Evolutionary conservation across 1,140 invertebrate species (phyloP).

Genomic region (Hypsibius dujardini): DNA sequence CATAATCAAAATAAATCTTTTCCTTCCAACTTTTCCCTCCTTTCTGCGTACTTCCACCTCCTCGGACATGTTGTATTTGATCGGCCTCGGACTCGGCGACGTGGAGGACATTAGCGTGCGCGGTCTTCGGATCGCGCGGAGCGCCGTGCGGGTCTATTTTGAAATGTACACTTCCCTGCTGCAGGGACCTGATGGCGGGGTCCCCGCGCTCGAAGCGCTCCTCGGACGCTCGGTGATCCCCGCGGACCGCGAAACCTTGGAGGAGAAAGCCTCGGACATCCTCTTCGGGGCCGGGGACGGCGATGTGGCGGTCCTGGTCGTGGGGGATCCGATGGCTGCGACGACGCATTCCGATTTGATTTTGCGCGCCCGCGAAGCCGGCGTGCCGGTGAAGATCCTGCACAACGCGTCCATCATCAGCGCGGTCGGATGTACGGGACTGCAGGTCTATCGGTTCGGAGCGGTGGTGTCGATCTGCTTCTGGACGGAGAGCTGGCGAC

Average conservation of each 20-base stretch:
- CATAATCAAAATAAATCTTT: too few species aligned
- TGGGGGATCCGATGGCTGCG: conserved; percentile 59
- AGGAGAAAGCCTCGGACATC: conserved; percentile 63
- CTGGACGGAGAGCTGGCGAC: conserved; percentile 87
- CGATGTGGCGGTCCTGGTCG: conserved; percentile 77
- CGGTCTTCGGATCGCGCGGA: conserved; percentile 78
- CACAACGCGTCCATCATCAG: conserved; percentile 98
- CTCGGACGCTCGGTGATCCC: conserved; percentile 47
- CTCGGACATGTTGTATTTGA: conserved; percentile 68
- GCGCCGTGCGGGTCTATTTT: conserved; percentile 68
- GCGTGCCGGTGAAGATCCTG: conserved; percentile 40
- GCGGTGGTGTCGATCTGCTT: conserved; percentile 94
- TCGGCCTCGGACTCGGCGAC: conserved; percentile 87
- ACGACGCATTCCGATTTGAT: conserved; percentile 93
- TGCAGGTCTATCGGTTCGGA: conserved; percentile 84
- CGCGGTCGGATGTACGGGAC: conserved; percentile 88
- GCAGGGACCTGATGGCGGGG: neutral
- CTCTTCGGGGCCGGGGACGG: conserved; percentile 49
- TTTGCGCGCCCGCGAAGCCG: conserved; percentile 56
- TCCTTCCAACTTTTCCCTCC: too few species aligned
- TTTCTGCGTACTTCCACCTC: too few species aligned
- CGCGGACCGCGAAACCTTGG: conserved; percentile 84
- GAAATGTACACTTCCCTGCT: conserved; percentile 93
- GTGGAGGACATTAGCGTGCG: conserved; percentile 88
- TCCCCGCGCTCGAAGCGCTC: conserved; percentile 28